Evolutionary conservation across 2,888 invertebrate species (phyloP).

Genomic region (Pediacus dermestoides): DNA sequence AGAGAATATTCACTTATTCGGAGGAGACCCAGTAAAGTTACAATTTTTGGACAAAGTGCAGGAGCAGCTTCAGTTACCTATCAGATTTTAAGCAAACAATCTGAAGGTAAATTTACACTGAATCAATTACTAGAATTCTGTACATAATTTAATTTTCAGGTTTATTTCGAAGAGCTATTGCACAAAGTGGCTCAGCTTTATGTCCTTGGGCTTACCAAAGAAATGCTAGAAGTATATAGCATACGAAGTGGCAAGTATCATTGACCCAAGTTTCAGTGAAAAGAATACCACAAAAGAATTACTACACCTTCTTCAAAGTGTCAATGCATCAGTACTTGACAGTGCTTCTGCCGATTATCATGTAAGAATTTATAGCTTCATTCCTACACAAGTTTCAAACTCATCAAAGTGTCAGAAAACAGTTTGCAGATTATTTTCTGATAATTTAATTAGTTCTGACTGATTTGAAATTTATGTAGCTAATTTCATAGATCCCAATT

Average conservation of each 20-base stretch:
- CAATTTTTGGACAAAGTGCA: conserved; percentile 33
- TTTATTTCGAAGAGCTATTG: conserved; percentile 27
- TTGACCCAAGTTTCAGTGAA: conserved; percentile 16
- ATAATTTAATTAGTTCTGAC: no score
- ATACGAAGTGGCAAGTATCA: conserved; percentile 22
- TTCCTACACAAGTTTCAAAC: no score
- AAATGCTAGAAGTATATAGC: conserved; percentile 27
- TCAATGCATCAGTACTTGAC: conserved; percentile 8
- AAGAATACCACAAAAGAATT: conserved; percentile 15
- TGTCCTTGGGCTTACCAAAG: conserved; percentile 29
- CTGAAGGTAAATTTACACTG: no score
- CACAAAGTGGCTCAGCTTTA: conserved; percentile 30
- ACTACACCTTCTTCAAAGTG: conserved; percentile 13
- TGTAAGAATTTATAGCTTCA: no score
- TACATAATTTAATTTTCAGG: no score
- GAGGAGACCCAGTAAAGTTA: conserved; percentile 32
- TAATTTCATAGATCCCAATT: conserved; percentile 16
- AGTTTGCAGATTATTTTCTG: no score
- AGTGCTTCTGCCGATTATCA: conserved; percentile 3
- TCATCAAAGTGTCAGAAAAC: no score
- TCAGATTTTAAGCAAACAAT: conserved; percentile 24
- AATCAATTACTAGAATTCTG: no score
- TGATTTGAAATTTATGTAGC: no score
- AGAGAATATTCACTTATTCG: conserved; percentile 32
- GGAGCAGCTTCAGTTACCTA: conserved; percentile 28